Evolutionary conservation across 2,797 vertebrate species (phyloP).

Genomic region (Poeciliopsis gracilis): DNA sequence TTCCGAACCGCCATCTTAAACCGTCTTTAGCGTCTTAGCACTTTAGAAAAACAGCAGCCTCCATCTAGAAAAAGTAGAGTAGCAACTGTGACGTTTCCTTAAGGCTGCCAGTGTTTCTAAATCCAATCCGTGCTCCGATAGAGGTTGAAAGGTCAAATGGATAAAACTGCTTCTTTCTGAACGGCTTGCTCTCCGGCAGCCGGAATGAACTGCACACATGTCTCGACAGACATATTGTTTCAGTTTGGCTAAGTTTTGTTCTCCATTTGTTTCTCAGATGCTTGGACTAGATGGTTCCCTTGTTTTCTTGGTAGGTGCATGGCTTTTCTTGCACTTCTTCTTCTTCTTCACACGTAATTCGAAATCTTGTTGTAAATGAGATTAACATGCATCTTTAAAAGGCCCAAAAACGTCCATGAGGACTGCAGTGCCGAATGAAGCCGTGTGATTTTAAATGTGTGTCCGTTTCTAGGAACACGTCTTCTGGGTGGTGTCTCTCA

Average conservation of each 20-base stretch:
- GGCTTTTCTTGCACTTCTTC: background rate
- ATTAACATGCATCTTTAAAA: background rate
- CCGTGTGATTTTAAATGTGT: background rate
- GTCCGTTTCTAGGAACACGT: slow-evolving; percentile 89
- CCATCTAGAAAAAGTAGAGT: background rate
- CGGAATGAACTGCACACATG: background rate
- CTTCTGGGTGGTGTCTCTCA: slow-evolving; percentile 98
- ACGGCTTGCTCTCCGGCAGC: background rate
- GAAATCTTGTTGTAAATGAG: background rate
- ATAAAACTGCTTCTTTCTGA: background rate
- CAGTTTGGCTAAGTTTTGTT: background rate
- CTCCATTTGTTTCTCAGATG: slow-evolving; percentile 82
- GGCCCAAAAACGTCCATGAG: background rate
- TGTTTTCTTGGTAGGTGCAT: slow-evolving; percentile 90
- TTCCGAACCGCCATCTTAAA: background rate
- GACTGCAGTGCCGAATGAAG: background rate
- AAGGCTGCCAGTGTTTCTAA: background rate
- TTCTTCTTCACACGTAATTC: background rate
- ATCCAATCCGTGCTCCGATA: background rate
- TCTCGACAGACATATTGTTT: background rate
- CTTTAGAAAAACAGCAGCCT: background rate
- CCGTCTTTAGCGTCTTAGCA: background rate
- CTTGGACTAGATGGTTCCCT: slow-evolving; percentile 96
- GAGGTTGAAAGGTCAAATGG: background rate
- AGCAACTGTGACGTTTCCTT: background rate